A percentile compares a stretch with the other conserved stretches of the same genome.
Evolutionary conservation across 2,888 invertebrate species (phyloP).

Genomic region (Pachycephus smyrnensis): DNA sequence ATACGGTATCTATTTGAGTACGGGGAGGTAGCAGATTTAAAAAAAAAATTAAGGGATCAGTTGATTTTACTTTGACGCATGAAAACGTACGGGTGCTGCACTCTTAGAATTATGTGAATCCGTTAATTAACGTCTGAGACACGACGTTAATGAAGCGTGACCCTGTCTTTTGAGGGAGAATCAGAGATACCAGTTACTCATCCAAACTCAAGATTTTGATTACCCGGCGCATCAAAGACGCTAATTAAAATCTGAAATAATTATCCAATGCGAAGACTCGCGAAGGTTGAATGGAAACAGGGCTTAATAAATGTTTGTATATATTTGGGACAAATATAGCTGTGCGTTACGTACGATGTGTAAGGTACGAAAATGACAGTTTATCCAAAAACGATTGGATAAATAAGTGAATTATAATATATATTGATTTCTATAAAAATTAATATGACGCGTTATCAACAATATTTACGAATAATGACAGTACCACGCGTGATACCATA

Average conservation of each 20-base stretch:
- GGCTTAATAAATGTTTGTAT: background rate
- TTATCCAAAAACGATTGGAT: background rate
- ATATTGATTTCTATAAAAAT: too few species aligned
- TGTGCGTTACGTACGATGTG: background rate
- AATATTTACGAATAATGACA: too few species aligned
- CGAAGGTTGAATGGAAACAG: background rate
- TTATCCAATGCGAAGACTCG: conserved; percentile 27
- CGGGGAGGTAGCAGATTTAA: background rate
- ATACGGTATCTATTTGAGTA: background rate
- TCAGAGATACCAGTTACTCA: conserved; percentile 20
- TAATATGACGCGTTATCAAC: background rate
- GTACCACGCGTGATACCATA: too few species aligned
- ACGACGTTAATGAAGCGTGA: conserved; percentile 50
- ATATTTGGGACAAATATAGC: background rate
- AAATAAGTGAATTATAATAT: background rate
- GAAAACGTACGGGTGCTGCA: background rate
- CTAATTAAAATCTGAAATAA: conserved; percentile 36
- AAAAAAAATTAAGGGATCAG: background rate
- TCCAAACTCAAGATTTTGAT: conserved; percentile 53
- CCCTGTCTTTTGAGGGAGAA: conserved; percentile 48
- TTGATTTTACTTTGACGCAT: background rate
- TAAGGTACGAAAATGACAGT: too few species aligned
- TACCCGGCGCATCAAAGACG: conserved; percentile 36
- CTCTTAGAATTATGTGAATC: background rate
- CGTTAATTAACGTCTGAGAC: conserved; percentile 41